phyloP scores from a whole-genome alignment of 1,140 invertebrate genomes.

The Gryllus bimaculatus region DNA sequence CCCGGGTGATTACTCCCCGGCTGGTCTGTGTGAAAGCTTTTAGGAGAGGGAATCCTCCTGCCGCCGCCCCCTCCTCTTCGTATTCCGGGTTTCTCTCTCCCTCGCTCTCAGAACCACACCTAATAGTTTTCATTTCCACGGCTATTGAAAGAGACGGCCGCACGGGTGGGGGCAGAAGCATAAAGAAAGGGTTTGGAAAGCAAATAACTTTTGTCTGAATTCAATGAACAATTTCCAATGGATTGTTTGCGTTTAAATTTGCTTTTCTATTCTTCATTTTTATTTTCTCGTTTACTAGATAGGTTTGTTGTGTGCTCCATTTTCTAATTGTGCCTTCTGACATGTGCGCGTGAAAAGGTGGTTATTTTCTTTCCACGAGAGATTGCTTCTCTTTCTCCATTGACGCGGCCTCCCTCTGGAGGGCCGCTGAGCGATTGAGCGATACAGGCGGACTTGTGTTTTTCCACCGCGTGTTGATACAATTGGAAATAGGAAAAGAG shows the following conservation, averaged over 20 bases:
- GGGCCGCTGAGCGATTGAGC: neutral
- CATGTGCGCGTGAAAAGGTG: neutral
- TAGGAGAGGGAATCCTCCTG: neutral
- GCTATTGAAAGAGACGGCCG: neutral
- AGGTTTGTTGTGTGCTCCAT: neutral
- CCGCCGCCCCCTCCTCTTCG: neutral
- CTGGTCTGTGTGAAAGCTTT: neutral
- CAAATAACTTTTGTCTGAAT: constrained; percentile 1
- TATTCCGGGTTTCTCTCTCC: neutral
- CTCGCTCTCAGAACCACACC: neutral
- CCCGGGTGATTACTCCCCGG: neutral
- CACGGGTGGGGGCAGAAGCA: neutral
- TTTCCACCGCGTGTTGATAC: neutral
- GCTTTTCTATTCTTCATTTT: neutral
- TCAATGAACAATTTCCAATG: constrained; percentile 1
- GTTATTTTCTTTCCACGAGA: neutral
- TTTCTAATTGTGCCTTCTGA: neutral
- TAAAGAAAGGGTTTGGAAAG: neutral
- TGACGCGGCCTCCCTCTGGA: neutral
- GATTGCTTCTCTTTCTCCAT: neutral
- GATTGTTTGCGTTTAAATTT: neutral
- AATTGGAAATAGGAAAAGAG: neutral
- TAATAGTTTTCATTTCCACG: constrained; percentile 1
- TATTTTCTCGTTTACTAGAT: neutral
- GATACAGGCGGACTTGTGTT: neutral